Percentiles rank a stretch among this genome's conserved stretches.
phyloP scores from a whole-genome alignment of 2,888 invertebrate species.

The Malthinus seriepunctatus region DNA sequence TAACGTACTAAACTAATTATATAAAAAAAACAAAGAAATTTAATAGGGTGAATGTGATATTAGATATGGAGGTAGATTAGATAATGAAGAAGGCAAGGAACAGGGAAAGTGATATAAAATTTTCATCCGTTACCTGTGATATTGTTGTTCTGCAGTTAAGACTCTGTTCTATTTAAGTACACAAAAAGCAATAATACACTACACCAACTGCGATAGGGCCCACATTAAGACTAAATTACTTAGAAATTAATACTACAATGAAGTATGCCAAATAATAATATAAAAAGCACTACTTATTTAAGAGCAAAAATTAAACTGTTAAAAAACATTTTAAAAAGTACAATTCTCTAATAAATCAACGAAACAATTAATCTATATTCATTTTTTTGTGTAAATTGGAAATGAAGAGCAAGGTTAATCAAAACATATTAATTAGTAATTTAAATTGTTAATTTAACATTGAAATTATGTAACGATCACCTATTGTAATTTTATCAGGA shows the following conservation, averaged over 20 bases:
- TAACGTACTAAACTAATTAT: background rate
- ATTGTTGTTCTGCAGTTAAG: slow-evolving; percentile 38
- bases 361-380: no score
- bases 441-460: no score
- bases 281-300: background rate
- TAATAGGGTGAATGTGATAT: slow-evolving; percentile 22
- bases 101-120: slow-evolving; percentile 31
- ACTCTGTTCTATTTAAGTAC: slow-evolving; percentile 25
- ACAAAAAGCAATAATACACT: slow-evolving; percentile 20
- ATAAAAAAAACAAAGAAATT: slow-evolving; percentile 15
- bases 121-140: slow-evolving; percentile 42
- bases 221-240: background rate
- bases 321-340: background rate
- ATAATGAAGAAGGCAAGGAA: slow-evolving; percentile 34
- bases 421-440: no score
- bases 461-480: no score
- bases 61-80: slow-evolving; percentile 32
- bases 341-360: background rate
- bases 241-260: no score
- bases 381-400: no score
- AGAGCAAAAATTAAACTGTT: background rate
- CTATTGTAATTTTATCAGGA: no score
- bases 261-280: background rate
- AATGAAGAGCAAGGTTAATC: no score
- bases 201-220: slow-evolving; percentile 4